A percentile compares a stretch with the other conserved stretches of the same genome.
These are phyloP conservation scores for Crioceris asparagi DNA, from an alignment of 2,888 invertebrate species.

Conservation along the genomic window DNA sequence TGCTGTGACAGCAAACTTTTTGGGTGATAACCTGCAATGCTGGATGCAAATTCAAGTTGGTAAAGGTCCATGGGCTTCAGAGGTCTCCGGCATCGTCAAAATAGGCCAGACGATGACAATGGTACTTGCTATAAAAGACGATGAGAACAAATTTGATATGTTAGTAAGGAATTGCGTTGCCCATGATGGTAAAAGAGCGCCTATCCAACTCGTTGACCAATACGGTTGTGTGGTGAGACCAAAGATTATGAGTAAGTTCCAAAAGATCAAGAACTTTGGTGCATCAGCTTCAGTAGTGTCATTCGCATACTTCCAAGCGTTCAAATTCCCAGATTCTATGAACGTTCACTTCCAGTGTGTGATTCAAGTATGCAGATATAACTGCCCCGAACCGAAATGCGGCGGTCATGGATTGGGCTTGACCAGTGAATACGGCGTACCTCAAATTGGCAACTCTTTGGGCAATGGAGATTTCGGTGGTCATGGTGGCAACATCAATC, in stretches of 20 bases:
- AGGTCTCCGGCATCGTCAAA: constrained; percentile 90
- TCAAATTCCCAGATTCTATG: constrained; percentile 95
- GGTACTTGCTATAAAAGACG: constrained; percentile 91
- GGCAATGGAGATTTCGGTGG: constrained; percentile 36
- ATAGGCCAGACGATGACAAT: constrained; percentile 96
- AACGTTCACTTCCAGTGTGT: constrained; percentile 96
- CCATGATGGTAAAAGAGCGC: constrained; percentile 87
- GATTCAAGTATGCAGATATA: constrained; percentile 87
- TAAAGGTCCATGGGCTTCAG: constrained; percentile 95
- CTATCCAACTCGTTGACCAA: constrained; percentile 87
- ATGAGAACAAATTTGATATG: constrained; percentile 94
- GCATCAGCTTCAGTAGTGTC: constrained; percentile 89
- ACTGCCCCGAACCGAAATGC: constrained; percentile 88
- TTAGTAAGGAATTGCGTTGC: constrained; percentile 88
- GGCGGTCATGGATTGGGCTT: constrained; percentile 51
- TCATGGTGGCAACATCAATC: constrained; percentile 33
- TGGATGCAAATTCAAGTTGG: constrained; percentile 98
- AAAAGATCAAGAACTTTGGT: constrained; percentile 92
- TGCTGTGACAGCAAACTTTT: constrained; percentile 89
- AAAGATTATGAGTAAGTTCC: constrained; percentile 92
- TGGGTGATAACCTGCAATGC: constrained; percentile 89
- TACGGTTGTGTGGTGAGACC: constrained; percentile 88
- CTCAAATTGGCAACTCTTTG: constrained; percentile 37
- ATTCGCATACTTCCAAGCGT: constrained; percentile 93
- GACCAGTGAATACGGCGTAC: constrained; percentile 55